Conservation (phyloP, 2,113 vertebrate species). For the Thinocorus orbignyianus region DNA sequence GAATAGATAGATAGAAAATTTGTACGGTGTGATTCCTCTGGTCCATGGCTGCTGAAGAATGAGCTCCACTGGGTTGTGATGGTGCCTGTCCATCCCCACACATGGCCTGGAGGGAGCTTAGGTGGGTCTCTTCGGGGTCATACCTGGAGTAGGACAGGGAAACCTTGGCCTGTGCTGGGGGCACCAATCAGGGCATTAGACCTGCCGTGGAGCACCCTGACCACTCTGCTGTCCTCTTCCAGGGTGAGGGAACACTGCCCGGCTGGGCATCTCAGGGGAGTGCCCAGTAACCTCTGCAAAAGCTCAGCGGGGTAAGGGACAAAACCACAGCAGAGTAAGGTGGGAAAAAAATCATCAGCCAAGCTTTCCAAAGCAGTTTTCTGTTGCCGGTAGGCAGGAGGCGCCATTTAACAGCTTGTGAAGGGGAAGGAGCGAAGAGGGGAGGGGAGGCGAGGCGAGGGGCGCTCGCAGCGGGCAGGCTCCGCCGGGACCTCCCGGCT, state of each 20-base stretch:
- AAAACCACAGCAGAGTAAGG: fast-evolving
- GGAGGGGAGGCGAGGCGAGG: background rate
- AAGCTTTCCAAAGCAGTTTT: background rate
- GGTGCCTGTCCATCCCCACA: fast-evolving
- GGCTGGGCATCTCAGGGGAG: too few relatives aligned
- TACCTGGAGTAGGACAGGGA: background rate
- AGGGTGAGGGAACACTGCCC: too few relatives aligned
- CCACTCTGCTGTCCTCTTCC: background rate
- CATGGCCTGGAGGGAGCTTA: background rate
- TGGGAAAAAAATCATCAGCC: fast-evolving
- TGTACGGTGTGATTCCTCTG: fast-evolving
- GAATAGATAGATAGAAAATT: too few relatives aligned
- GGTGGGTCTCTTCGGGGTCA: fast-evolving
- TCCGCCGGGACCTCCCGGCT: too few relatives aligned
- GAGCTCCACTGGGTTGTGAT: background rate
- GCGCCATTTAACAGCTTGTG: constrained; percentile 84
- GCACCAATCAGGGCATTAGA: fast-evolving
- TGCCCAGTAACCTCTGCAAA: background rate
- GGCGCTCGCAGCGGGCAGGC: background rate
- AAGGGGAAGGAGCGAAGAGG: background rate
- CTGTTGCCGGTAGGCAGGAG: constrained; percentile 73
- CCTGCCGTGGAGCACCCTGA: too few relatives aligned
- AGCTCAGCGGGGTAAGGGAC: background rate
- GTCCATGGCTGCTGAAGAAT: background rate
- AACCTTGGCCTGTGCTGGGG: too few relatives aligned